Base-by-base conservation (phyloP, 35 echinoderm and acorn worm genomes). In the Heliocidaris erythrogramma region DNA sequence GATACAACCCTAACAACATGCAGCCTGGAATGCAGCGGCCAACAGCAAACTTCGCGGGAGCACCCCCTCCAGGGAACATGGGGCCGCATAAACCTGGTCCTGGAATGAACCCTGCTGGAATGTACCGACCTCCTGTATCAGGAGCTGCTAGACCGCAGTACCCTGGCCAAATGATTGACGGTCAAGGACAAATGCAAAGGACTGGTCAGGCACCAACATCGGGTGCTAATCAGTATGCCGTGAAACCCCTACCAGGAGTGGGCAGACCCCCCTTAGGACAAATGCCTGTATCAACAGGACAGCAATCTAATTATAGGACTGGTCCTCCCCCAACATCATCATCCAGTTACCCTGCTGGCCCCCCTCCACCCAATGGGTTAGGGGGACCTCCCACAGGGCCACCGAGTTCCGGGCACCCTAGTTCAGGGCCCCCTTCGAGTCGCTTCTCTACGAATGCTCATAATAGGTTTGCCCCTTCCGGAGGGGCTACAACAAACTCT, bases 151-250 rank as follows among this genome's bases (percentile, higher is more conserved):
- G 93, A 31, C 50, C 24, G 5, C 69, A 69, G 85, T 86, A 69
- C 32, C 30, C 49, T 59, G 93, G 93, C 24, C 93, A 59, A 47
- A 47, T 32, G 87, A 47, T 89, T n/a, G 31, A 32, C 32, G 87
- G 87, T 47, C 87, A 89, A 84, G 69, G 69, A 29, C 14, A 4
- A 18, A 29, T 84, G 30, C 31, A 35, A 7, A 89, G 87, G 87
- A 89, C 87, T 95, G 96, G 96, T 48, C 94, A 71, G 49, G 49
- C 24, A 95, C 92, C 27, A 56, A n/a, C 94, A 85, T 69, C 94
- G 59, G 47, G 48, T 24, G 31, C 93, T 47, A 31, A 94, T 47
- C 93, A 60, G 32, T 35, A 35, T 32, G 93, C 56, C 31, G 30
- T 59, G 10, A 59, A 89, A 13, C 87, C 87, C 87, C 93, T 60